Percentiles rank a stretch among this genome's conserved stretches.
Evolutionary conservation across 2,888 invertebrate genomes (phyloP).

Genomic region (Megaustenia siamemsis): DNA sequence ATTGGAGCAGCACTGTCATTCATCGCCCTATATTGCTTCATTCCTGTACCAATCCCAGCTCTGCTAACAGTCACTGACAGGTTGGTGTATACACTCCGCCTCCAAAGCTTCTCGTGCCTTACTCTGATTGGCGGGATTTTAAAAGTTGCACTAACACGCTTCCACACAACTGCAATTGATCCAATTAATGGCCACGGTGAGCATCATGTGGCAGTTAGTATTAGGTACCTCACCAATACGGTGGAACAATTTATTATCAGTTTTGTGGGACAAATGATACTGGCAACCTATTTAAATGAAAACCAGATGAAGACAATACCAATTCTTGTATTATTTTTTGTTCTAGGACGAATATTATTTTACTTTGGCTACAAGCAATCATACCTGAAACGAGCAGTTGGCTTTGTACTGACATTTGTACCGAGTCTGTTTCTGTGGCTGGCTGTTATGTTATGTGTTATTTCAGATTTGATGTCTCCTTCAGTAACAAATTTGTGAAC

Average conservation of each 20-base stretch:
- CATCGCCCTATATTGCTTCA: constrained; percentile 28
- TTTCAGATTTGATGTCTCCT: constrained; percentile 10
- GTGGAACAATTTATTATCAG: constrained; percentile 61
- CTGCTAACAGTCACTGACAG: constrained; percentile 55
- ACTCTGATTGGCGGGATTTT: constrained; percentile 56
- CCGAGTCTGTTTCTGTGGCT: constrained; percentile 47
- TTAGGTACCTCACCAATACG: constrained; percentile 59
- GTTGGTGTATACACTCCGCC: constrained; percentile 60
- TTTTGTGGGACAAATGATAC: constrained; percentile 58
- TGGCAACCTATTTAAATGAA: constrained; percentile 56
- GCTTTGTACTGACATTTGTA: constrained; percentile 55
- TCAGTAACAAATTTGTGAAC: background rate
- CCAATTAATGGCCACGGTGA: constrained; percentile 60
- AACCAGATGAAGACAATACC: constrained; percentile 59
- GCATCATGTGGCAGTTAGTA: constrained; percentile 53
- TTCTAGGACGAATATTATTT: constrained; percentile 59
- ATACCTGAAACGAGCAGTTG: constrained; percentile 53
- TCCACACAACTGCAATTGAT: constrained; percentile 58
- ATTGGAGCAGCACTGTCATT: constrained; percentile 26
- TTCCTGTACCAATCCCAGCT: constrained; percentile 51
- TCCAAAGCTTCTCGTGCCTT: constrained; percentile 57
- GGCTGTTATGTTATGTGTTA: background rate
- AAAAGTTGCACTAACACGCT: constrained; percentile 51
- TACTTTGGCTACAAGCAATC: constrained; percentile 58
- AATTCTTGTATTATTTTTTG: constrained; percentile 57